A percentile compares a stretch with the other conserved stretches of the same genome.
Conservation (phyloP, 2,113 vertebrate species). For the Pyrgilauda ruficollis region DNA sequence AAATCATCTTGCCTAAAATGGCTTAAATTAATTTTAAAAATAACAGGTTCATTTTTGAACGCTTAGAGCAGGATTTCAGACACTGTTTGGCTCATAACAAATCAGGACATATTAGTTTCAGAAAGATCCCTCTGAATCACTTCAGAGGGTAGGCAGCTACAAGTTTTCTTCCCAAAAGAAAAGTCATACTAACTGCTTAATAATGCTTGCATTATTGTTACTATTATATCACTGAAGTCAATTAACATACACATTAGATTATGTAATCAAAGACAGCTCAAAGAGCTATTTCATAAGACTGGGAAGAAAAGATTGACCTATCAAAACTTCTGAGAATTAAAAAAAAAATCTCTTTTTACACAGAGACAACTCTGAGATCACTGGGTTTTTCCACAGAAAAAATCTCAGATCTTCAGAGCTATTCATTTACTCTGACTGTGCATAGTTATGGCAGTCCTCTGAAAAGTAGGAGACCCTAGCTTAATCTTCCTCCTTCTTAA, state of each 20-base stretch:
- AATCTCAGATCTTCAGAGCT: background rate
- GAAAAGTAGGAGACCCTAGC: background rate
- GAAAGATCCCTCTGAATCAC: background rate
- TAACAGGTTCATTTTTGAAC: background rate
- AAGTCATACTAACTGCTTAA: constrained; percentile 16
- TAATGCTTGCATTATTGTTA: background rate
- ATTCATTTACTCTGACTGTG: no score
- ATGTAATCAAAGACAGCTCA: background rate
- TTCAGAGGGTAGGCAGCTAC: background rate
- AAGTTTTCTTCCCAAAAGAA: background rate
- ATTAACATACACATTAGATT: background rate
- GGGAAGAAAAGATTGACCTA: background rate
- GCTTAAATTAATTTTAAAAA: constrained; percentile 9
- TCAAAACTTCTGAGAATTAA: background rate
- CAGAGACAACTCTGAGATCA: background rate
- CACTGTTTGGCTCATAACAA: background rate
- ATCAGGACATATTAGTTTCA: background rate
- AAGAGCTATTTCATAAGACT: background rate
- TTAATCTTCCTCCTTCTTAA: background rate
- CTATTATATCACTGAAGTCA: background rate
- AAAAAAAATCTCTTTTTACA: background rate
- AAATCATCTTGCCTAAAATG: background rate
- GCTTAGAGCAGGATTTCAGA: background rate
- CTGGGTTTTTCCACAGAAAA: background rate
- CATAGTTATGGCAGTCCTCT: background rate